A percentile compares a stretch with the other conserved stretches of the same genome.
phyloP scores from a whole-genome alignment of 2,113 vertebrate species.

The Hypocryptadius cinnamomeus region DNA sequence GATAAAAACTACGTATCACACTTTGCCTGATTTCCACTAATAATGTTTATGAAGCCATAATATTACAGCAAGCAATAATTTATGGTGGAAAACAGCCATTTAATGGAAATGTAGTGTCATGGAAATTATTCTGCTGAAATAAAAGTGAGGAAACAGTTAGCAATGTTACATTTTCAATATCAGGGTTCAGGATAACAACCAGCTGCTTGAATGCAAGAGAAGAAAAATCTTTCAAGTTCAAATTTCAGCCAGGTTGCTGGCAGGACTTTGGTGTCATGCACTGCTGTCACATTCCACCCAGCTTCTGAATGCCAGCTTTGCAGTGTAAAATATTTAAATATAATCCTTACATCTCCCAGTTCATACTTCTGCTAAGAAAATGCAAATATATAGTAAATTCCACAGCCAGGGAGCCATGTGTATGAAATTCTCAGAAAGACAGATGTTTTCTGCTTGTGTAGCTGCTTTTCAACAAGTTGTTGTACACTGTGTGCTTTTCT shows the following conservation, averaged over 20 bases:
- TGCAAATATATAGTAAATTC: neutral
- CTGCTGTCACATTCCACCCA: neutral
- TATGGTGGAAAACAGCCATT: neutral
- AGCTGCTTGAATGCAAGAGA: neutral
- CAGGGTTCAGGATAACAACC: neutral
- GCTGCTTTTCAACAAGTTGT: neutral
- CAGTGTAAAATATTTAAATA: neutral
- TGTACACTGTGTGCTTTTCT: neutral
- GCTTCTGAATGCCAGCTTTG: neutral
- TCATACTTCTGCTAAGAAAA: neutral
- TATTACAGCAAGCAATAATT: neutral
- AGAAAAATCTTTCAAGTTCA: neutral
- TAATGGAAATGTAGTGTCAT: neutral
- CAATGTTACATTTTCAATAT: neutral
- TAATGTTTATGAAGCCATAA: neutral
- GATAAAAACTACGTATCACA: rapidly evolving
- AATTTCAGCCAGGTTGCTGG: neutral
- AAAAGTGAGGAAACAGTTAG: neutral
- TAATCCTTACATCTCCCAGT: neutral
- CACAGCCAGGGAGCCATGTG: neutral
- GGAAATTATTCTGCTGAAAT: neutral
- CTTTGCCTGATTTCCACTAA: neutral
- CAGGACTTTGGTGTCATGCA: neutral
- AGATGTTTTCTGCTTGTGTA: neutral
- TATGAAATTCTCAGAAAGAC: neutral